Evolutionary conservation across 2,888 invertebrate species (phyloP).

Genomic region (Drosophila fulvimacula): DNA sequence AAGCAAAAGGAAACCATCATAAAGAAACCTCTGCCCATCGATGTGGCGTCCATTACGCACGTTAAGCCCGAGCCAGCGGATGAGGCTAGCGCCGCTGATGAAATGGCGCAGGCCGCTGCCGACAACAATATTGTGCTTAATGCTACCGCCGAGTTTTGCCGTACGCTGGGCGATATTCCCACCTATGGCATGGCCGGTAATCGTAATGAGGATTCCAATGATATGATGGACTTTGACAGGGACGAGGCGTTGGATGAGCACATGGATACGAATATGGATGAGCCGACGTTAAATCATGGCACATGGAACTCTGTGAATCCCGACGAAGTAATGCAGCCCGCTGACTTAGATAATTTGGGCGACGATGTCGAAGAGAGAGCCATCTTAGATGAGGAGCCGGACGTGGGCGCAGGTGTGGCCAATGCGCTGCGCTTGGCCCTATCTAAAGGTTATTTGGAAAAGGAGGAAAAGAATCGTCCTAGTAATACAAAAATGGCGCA

Average conservation of each 20-base stretch:
- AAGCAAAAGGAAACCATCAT: constrained; percentile 86
- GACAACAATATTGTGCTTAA: constrained; percentile 91
- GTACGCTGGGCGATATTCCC: constrained; percentile 97
- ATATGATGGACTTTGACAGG: constrained; percentile 86
- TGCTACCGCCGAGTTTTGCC: constrained; percentile 98
- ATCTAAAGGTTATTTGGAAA: constrained; percentile 97
- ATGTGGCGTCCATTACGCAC: constrained; percentile 84
- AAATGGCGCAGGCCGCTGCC: constrained; percentile 53
- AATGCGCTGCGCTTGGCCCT: constrained; percentile 95
- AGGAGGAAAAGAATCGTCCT: constrained; percentile 90
- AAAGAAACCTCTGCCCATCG: constrained; percentile 72
- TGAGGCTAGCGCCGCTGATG: constrained; percentile 69
- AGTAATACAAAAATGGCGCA: constrained; percentile 90
- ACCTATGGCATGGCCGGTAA: constrained; percentile 97
- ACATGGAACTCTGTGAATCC: constrained; percentile 94
- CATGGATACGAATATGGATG: constrained; percentile 83
- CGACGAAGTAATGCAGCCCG: constrained; percentile 84
- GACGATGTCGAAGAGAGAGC: constrained; percentile 84
- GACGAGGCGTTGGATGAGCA: constrained; percentile 83
- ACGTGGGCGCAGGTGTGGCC: constrained; percentile 95
- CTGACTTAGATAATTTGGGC: constrained; percentile 85
- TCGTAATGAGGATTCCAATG: constrained; percentile 91
- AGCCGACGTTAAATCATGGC: constrained; percentile 87
- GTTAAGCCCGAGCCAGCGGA: constrained; percentile 86
- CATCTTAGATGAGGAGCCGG: constrained; percentile 94